Evolutionary conservation across 2,113 vertebrate species (phyloP).

Genomic region (Siniperca chuatsi): DNA sequence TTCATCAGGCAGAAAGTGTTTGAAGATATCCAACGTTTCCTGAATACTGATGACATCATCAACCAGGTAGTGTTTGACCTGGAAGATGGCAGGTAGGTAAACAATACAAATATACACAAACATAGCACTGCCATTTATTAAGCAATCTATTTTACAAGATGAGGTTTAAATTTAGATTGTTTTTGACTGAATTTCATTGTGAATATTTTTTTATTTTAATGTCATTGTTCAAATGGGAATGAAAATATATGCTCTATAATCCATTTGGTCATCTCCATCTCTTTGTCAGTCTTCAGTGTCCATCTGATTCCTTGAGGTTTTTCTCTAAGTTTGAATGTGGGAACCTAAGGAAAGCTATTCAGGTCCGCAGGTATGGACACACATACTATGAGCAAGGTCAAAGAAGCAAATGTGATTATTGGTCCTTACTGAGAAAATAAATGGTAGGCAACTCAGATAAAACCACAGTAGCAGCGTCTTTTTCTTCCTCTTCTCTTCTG

Average conservation of each 20-base stretch:
- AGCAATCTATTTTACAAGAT: not conserved
- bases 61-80: constrained; percentile 90
- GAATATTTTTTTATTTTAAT: not conserved
- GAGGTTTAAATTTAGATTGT: not conserved
- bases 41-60: constrained; percentile 86
- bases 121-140: not conserved
- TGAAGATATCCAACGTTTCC: constrained; percentile 89
- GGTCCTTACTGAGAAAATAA: not conserved
- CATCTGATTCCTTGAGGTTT: constrained; percentile 84
- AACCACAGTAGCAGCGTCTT: not conserved
- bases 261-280: not conserved
- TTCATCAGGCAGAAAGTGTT: constrained; percentile 89
- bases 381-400: not conserved
- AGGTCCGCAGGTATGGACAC: constrained; percentile 88
- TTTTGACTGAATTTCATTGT: not conserved
- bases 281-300: constrained; percentile 73
- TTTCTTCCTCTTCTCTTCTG: not conserved
- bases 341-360: constrained; percentile 92
- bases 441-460: not conserved
- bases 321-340: constrained; percentile 93
- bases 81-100: constrained; percentile 86
- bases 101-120: not conserved
- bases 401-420: not conserved
- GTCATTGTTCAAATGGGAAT: not conserved
- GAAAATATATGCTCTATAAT: not conserved